phyloP scores from a whole-genome alignment of 1,140 invertebrate genomes.

The Aphelenchoides besseyi region DNA sequence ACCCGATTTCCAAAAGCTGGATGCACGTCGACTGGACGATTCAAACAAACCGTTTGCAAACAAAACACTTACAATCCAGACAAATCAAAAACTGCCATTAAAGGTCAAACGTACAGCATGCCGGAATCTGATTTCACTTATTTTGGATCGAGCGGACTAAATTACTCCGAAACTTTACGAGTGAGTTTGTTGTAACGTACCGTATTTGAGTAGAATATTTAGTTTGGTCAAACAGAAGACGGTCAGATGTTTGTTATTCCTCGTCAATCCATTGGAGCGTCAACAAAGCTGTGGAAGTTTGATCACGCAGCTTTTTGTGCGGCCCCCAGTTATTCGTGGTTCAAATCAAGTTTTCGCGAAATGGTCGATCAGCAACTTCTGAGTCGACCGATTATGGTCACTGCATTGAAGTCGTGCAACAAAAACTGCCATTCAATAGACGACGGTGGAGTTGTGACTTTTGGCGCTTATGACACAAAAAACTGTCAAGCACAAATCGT shows the following conservation, averaged over 20 bases:
- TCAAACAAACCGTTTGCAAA: background rate
- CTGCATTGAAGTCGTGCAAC: background rate
- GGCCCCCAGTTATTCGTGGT: background rate
- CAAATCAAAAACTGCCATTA: background rate
- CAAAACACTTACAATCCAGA: background rate
- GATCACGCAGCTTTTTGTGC: background rate
- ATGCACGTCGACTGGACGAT: background rate
- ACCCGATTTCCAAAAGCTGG: background rate
- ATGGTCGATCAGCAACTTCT: background rate
- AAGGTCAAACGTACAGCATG: background rate
- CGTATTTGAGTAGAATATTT: no score
- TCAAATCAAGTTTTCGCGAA: background rate
- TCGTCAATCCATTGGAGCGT: background rate
- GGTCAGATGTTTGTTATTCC: background rate
- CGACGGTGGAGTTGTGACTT: background rate
- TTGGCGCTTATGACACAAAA: background rate
- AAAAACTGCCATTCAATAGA: background rate
- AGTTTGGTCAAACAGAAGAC: background rate
- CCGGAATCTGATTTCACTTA: background rate
- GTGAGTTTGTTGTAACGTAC: no score
- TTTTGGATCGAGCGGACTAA: background rate
- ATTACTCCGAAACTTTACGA: no score
- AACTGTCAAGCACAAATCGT: background rate
- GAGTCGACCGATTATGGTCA: background rate
- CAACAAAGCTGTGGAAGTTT: background rate